These are phyloP conservation scores for Lasioglossum vierecki DNA, from an alignment of 2,888 invertebrate genomes.

Conservation along the genomic window DNA sequence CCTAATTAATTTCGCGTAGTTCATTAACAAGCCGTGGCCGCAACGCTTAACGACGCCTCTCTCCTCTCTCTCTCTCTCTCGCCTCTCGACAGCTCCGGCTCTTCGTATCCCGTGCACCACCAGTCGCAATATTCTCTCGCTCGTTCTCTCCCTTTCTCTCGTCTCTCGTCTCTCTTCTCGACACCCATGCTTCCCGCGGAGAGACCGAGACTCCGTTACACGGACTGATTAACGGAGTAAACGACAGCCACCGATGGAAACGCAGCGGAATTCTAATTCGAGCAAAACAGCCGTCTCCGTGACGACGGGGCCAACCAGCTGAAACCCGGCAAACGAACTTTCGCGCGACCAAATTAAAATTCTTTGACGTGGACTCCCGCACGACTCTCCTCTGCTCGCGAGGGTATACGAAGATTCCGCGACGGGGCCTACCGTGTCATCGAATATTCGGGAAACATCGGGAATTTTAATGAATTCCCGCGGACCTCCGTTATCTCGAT, in stretches of 20 bases:
- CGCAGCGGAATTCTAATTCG: slow-evolving; percentile 43
- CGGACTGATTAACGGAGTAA: slow-evolving; percentile 61
- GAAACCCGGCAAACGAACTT: slow-evolving; percentile 23
- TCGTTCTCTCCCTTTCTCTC: neutral
- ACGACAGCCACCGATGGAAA: slow-evolving; percentile 47
- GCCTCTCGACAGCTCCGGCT: neutral
- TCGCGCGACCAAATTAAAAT: slow-evolving; percentile 56
- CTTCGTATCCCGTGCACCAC: slow-evolving; percentile 30
- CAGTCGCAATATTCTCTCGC: slow-evolving; percentile 43
- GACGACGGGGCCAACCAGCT: neutral
- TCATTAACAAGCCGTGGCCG: slow-evolving; percentile 71
- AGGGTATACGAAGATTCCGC: slow-evolving; percentile 65
- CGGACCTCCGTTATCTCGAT: neutral
- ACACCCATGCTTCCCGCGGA: neutral
- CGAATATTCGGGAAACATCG: slow-evolving; percentile 46
- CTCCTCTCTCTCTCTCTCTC: slow-evolving; percentile 4
- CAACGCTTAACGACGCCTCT: slow-evolving; percentile 66
- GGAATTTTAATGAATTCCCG: slow-evolving; percentile 54
- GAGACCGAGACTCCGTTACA: slow-evolving; percentile 17
- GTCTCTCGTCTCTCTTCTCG: neutral
- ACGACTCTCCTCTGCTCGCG: neutral
- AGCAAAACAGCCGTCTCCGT: slow-evolving; percentile 22
- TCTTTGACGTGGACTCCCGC: slow-evolving; percentile 47
- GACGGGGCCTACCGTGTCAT: slow-evolving; percentile 34
- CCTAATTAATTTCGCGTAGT: slow-evolving; percentile 76